A percentile compares a stretch with the other conserved stretches of the same genome.
phyloP scores from a whole-genome alignment of 2,113 vertebrate genomes.

The Sturnira hondurensis region DNA sequence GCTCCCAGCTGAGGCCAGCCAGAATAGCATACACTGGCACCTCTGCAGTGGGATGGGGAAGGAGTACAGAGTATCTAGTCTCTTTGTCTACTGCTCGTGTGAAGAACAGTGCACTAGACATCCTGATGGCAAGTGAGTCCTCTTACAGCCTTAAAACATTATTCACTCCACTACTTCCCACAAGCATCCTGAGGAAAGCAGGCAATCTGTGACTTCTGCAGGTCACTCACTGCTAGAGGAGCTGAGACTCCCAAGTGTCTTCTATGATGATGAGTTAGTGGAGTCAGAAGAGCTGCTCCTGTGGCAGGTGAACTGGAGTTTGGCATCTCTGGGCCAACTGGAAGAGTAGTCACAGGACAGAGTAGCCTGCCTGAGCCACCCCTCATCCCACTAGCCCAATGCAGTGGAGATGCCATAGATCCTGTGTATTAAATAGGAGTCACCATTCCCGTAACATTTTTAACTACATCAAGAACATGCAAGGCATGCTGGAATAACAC shows the following conservation, averaged over 20 bases:
- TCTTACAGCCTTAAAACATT: not conserved
- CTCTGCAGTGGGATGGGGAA: not conserved
- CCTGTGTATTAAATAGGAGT: not conserved
- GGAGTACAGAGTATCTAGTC: not conserved
- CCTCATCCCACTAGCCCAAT: too few relatives aligned
- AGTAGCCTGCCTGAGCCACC: rapidly evolving
- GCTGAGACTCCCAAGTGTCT: not conserved
- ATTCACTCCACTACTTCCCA: not conserved
- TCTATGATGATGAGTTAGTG: rapidly evolving
- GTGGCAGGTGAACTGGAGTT: not conserved
- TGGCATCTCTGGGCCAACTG: not conserved
- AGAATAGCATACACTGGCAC: rapidly evolving
- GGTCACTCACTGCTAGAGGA: too few relatives aligned
- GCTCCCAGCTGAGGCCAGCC: not conserved
- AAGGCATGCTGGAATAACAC: not conserved
- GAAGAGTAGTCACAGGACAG: too few relatives aligned
- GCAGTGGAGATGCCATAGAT: too few relatives aligned
- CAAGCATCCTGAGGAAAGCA: not conserved
- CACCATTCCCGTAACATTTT: not conserved
- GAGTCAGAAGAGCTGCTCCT: not conserved
- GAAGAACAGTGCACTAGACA: not conserved
- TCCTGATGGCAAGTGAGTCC: not conserved
- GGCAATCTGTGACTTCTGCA: too few relatives aligned
- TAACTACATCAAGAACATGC: not conserved
- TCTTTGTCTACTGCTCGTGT: too few relatives aligned